These are phyloP conservation scores for Piliocolobus tephrosceles DNA, from an alignment of 2,113 vertebrate species.

Conservation along the genomic window DNA sequence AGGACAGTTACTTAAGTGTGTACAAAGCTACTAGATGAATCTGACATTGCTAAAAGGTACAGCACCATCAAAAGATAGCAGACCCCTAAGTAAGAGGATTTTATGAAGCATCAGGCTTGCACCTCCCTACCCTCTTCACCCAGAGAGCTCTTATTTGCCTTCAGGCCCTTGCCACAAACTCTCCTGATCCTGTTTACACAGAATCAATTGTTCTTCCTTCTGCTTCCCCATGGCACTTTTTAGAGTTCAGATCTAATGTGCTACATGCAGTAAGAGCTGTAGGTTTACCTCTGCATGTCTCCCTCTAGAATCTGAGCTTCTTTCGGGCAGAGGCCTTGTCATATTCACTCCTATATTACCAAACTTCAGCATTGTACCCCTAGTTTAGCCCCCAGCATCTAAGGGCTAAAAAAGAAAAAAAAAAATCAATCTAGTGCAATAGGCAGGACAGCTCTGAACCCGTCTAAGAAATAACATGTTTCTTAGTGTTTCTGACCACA, in stretches of 20 bases:
- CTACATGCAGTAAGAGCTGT: not conserved
- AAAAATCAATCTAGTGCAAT: not conserved
- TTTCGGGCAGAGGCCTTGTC: not conserved
- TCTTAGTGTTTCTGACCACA: not conserved
- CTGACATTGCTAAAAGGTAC: not conserved
- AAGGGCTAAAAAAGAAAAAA: not conserved
- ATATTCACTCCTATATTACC: not conserved
- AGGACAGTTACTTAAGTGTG: not conserved
- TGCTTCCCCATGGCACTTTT: not conserved
- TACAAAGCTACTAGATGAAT: not conserved
- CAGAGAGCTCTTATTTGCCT: not conserved
- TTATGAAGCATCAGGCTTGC: not conserved
- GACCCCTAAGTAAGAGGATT: not conserved
- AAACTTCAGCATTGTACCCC: not conserved
- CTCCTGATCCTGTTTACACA: not conserved
- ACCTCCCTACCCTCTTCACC: not conserved
- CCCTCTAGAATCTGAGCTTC: not conserved
- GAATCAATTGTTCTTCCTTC: not conserved
- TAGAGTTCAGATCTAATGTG: not conserved
- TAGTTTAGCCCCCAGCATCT: not conserved
- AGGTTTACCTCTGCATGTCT: not conserved
- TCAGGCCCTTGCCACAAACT: not conserved
- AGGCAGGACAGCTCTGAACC: not conserved
- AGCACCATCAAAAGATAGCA: not conserved
- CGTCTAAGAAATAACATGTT: not conserved